phyloP scores from a whole-genome alignment of 2,888 invertebrate genomes.

The Mystacides longicornis region DNA sequence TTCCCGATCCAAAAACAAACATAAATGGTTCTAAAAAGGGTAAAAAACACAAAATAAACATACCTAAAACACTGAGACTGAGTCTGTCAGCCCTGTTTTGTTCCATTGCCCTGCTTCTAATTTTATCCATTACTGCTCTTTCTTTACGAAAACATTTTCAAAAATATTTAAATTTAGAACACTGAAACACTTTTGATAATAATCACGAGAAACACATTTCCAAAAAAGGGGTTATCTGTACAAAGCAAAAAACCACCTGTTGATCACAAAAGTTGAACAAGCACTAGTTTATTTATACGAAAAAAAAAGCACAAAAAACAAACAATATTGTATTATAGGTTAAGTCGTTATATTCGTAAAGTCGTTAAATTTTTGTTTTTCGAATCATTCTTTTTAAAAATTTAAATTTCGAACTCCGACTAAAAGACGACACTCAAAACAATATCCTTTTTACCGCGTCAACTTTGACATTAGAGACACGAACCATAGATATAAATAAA shows the following conservation, averaged over 20 bases:
- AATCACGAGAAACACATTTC: too few species aligned
- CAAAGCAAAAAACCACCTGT: neutral
- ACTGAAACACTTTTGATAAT: too few species aligned
- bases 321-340: neutral
- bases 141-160: too few species aligned
- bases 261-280: neutral
- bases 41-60: neutral
- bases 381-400: constrained; percentile 9
- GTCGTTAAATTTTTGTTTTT: constrained; percentile 5
- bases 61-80: constrained; percentile 24
- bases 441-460: constrained; percentile 12
- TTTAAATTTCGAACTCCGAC: neutral
- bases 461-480: constrained; percentile 21
- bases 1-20: too few species aligned
- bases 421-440: neutral
- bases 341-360: neutral
- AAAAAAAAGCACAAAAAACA: constrained; percentile 6
- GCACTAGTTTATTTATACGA: neutral
- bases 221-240: neutral
- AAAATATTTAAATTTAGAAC: too few species aligned
- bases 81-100: constrained; percentile 20
- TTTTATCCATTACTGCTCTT: constrained; percentile 25
- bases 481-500: constrained; percentile 9
- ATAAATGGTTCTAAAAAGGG: neutral
- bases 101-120: constrained; percentile 20